Conservation (phyloP, 2,888 invertebrate genomes). For the Dryococelus australis region DNA sequence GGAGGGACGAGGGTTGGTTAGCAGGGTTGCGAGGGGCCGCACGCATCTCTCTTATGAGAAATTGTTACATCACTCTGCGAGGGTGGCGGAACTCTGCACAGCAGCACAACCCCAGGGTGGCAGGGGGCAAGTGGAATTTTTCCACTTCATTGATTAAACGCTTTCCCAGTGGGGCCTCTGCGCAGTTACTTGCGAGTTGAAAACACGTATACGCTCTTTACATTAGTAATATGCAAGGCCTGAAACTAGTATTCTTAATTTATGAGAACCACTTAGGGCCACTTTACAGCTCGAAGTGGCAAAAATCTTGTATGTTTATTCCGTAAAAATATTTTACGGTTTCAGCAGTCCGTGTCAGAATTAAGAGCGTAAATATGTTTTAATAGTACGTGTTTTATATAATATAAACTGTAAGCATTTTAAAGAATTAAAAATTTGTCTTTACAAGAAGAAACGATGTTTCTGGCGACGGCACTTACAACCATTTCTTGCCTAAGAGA, state of each 20-base stretch:
- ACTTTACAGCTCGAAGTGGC: too few species aligned
- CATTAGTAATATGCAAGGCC: neutral
- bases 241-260: neutral
- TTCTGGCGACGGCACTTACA: too few species aligned
- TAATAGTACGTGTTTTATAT: too few species aligned
- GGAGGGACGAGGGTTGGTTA: neutral
- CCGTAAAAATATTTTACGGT: too few species aligned
- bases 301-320: too few species aligned
- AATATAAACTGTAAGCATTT: too few species aligned
- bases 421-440: too few species aligned
- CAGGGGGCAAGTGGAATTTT: neutral
- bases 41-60: constrained; percentile 1
- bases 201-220: neutral
- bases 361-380: too few species aligned
- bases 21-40: neutral
- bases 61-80: neutral
- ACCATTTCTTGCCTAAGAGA: too few species aligned
- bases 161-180: neutral
- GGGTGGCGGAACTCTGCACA: neutral
- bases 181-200: neutral
- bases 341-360: too few species aligned
- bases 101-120: neutral
- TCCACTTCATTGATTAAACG: neutral
- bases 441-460: too few species aligned
- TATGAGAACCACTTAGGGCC: too few species aligned